Conservation (phyloP, 35 echinoderm and acorn worm genomes). For the Antedon bifida region DNA sequence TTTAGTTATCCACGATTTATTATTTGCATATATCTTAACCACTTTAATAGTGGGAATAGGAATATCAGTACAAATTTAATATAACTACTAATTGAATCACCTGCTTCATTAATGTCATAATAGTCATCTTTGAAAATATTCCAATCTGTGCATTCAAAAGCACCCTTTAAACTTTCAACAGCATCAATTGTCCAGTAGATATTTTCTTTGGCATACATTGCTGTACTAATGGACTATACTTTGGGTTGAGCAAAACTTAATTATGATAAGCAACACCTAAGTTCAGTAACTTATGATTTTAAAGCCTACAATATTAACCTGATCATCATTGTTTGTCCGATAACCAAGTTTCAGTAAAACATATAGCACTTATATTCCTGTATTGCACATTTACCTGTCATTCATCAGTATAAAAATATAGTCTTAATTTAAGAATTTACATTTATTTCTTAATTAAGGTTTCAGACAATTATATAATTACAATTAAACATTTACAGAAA, state of each 20-base stretch:
- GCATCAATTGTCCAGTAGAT: slow-evolving; percentile 8
- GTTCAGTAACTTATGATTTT: background rate
- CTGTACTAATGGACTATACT: slow-evolving; percentile 10
- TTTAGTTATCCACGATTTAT: slow-evolving; percentile 44
- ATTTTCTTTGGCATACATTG: background rate
- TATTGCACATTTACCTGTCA: too few relatives aligned
- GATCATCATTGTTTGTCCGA: too few relatives aligned
- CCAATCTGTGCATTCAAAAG: slow-evolving; percentile 44
- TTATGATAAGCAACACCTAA: slow-evolving; percentile 23
- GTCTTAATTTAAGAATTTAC: too few relatives aligned
- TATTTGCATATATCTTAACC: slow-evolving; percentile 28
- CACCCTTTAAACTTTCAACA: slow-evolving; percentile 16
- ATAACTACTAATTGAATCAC: slow-evolving; percentile 27
- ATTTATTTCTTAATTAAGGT: too few relatives aligned
- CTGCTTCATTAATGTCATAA: slow-evolving; percentile 17
- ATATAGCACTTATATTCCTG: too few relatives aligned
- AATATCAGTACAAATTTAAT: slow-evolving; percentile 44
- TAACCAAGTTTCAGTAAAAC: too few relatives aligned
- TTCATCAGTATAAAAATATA: too few relatives aligned
- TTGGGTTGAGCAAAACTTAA: slow-evolving; percentile 7
- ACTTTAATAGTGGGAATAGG: slow-evolving; percentile 13
- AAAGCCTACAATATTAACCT: too few relatives aligned
- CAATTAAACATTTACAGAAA: too few relatives aligned
- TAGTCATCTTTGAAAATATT: slow-evolving; percentile 20
- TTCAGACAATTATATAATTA: too few relatives aligned